These are phyloP conservation scores for Apodemus speciosus DNA, from an alignment of 2,113 vertebrate species.

Conservation along the genomic window DNA sequence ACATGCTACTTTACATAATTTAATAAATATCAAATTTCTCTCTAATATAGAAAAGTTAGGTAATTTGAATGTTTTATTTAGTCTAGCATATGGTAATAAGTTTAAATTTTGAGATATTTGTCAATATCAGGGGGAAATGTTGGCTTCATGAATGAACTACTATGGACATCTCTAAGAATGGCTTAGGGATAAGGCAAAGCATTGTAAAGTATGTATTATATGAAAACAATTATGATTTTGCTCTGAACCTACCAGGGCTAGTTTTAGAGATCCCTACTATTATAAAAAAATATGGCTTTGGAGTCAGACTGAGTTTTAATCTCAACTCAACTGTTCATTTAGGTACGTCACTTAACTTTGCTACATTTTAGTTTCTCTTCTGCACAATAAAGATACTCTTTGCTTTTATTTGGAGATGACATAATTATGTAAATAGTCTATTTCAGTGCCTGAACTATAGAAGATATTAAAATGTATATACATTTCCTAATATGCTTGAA, in stretches of 20 bases:
- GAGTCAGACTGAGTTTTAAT: neutral
- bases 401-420: neutral
- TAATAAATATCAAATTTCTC: neutral
- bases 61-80: neutral
- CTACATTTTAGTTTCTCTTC: neutral
- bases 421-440: neutral
- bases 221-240: neutral
- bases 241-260: neutral
- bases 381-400: neutral
- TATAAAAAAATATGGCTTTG: neutral
- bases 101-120: slow-evolving; percentile 3
- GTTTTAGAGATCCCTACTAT: neutral
- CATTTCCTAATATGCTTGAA: neutral
- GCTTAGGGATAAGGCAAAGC: neutral
- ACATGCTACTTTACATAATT: neutral
- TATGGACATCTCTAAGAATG: neutral
- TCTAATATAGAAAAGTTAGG: neutral
- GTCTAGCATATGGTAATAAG: neutral
- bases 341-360: neutral
- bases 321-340: neutral
- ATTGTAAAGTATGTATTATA: neutral
- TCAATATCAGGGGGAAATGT: neutral
- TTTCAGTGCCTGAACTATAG: neutral
- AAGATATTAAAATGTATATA: neutral
- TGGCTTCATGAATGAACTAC: neutral